phyloP scores from a whole-genome alignment of 2,797 vertebrate species.

The Malacoraja senta region DNA sequence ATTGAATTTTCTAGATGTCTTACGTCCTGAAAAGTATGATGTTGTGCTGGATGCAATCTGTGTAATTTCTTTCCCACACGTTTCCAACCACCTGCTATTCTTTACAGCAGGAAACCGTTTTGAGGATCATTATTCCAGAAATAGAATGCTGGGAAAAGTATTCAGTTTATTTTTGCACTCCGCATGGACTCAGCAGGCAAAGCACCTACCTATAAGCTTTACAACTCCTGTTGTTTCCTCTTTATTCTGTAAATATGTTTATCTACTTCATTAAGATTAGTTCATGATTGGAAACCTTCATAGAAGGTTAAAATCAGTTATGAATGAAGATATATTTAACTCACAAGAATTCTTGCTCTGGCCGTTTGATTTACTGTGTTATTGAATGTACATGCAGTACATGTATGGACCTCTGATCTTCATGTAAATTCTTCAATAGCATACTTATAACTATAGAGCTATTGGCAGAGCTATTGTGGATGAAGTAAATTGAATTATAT shows the following conservation, averaged over 20 bases:
- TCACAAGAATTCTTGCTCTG: not conserved
- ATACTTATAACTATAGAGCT: not conserved
- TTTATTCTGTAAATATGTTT: not conserved
- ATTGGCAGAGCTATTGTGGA: not conserved
- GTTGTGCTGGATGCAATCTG: not conserved
- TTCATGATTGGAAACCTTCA: not conserved
- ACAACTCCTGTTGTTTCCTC: not conserved
- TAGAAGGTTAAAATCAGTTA: not conserved
- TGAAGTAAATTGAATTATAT: not conserved
- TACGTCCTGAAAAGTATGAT: not conserved
- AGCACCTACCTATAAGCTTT: not conserved
- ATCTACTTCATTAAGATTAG: not conserved
- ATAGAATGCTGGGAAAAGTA: not conserved
- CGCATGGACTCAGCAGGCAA: not conserved
- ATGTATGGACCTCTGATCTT: not conserved
- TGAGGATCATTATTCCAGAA: not conserved
- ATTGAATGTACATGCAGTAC: not conserved
- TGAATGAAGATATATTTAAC: not conserved
- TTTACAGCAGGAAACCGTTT: not conserved
- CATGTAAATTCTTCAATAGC: not conserved
- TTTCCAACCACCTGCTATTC: not conserved
- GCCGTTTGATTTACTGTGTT: not conserved
- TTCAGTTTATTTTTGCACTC: not conserved
- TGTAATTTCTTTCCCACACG: not conserved
- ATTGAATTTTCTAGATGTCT: too few relatives aligned